A percentile compares a stretch with the other conserved stretches of the same genome.
Conservation (phyloP, 2,888 invertebrate genomes). For the Epirrita christyi region DNA sequence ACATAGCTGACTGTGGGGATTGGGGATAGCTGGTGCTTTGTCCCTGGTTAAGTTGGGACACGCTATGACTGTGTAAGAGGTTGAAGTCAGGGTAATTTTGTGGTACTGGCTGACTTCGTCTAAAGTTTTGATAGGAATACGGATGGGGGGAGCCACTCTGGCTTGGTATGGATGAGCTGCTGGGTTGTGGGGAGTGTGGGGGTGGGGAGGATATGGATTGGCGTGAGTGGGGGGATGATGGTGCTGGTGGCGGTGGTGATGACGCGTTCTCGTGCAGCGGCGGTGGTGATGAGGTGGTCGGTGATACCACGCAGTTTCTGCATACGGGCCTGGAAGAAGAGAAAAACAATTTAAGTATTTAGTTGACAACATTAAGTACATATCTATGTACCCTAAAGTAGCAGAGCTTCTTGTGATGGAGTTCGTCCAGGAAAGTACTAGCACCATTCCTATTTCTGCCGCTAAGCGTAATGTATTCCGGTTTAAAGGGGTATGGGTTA, state of each 20-base stretch:
- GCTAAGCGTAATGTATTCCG: too few species aligned
- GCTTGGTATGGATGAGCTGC: slow-evolving; percentile 69
- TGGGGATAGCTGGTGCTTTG: slow-evolving; percentile 55
- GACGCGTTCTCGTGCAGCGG: slow-evolving; percentile 68
- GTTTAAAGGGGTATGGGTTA: too few species aligned
- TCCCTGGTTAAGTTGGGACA: slow-evolving; percentile 62
- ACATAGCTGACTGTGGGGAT: slow-evolving; percentile 77
- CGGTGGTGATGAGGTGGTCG: slow-evolving; percentile 76
- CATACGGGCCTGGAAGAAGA: slow-evolving; percentile 89
- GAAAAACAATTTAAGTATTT: slow-evolving; percentile 36
- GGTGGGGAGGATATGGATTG: slow-evolving; percentile 71
- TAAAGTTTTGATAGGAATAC: slow-evolving; percentile 71
- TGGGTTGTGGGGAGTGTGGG: slow-evolving; percentile 75
- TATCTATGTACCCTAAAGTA: too few species aligned
- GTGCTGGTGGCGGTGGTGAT: slow-evolving; percentile 72
- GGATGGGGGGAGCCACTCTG: slow-evolving; percentile 74
- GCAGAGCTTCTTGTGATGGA: too few species aligned
- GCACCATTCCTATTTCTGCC: too few species aligned
- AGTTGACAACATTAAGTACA: neutral
- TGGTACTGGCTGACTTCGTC: slow-evolving; percentile 60
- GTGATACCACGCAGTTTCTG: slow-evolving; percentile 90
- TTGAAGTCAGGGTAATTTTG: slow-evolving; percentile 63
- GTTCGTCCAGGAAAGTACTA: too few species aligned
- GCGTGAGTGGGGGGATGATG: slow-evolving; percentile 67
- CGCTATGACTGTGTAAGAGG: slow-evolving; percentile 64